Evolutionary conservation across 1,140 invertebrate genomes (phyloP).

Genomic region (Drosophila oshimai): DNA sequence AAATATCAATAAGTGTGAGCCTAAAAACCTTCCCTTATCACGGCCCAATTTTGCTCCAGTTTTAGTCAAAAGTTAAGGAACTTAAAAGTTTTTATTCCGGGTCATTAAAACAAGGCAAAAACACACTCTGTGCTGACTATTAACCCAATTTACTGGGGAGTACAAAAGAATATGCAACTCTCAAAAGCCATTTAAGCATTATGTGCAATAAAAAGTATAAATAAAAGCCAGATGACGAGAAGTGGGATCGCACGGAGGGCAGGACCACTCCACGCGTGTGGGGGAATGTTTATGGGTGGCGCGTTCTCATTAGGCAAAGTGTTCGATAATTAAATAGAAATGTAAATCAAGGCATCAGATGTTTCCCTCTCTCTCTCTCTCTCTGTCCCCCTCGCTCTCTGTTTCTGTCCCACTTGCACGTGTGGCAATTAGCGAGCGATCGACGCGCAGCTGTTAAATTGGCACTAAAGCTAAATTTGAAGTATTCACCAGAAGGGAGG

Average conservation of each 20-base stretch:
- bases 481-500: conserved; percentile 4
- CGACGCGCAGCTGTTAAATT: conserved; percentile 50
- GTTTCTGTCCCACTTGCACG: conserved; percentile 3
- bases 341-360: conserved; percentile 43
- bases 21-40: not conserved
- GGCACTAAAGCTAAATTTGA: conserved; percentile 24
- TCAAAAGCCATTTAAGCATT: conserved; percentile 55
- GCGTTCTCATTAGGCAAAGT: conserved; percentile 47
- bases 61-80: conserved; percentile 3
- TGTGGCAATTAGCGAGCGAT: conserved; percentile 47
- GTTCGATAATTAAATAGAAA: conserved; percentile 61
- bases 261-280: not conserved
- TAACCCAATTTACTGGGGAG: conserved; percentile 56
- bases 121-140: conserved; percentile 22
- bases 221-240: conserved; percentile 26
- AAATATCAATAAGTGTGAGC: not conserved
- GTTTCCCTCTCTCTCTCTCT: not conserved
- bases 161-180: conserved; percentile 52
- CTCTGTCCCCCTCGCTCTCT: not conserved
- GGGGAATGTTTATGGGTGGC: conserved; percentile 38
- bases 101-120: conserved; percentile 14
- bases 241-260: not conserved
- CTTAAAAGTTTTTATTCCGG: conserved; percentile 17
- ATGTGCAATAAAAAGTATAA: conserved; percentile 65
- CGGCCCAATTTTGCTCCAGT: not conserved